Conservation (phyloP, 2,888 invertebrate genomes). For the Thymelicus sylvestris region DNA sequence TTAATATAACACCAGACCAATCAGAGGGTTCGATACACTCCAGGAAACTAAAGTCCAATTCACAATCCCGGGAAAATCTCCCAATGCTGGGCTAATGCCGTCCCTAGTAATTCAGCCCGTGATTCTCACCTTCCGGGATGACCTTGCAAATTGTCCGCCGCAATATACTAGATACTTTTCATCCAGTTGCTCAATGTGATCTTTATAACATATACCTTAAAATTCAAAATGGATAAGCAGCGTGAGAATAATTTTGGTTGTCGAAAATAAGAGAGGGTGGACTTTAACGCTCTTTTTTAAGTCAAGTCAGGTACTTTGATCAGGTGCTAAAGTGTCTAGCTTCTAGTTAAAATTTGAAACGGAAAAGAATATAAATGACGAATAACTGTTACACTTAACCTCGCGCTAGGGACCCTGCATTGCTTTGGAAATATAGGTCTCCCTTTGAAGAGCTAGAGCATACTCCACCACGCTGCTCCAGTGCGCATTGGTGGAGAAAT, state of each 20-base stretch:
- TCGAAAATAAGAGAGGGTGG: slow-evolving; percentile 1
- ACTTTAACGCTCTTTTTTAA: slow-evolving; percentile 11
- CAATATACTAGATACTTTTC: slow-evolving; percentile 44
- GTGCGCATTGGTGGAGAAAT: no score
- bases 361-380: no score
- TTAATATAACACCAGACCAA: slow-evolving; percentile 21
- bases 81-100: slow-evolving; percentile 43
- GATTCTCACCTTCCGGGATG: slow-evolving; percentile 50
- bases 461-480: no score
- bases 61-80: slow-evolving; percentile 41
- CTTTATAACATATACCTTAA: background rate
- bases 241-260: background rate
- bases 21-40: slow-evolving; percentile 29
- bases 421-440: no score
- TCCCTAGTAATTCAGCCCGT: slow-evolving; percentile 50
- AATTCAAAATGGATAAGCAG: background rate
- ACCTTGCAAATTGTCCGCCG: slow-evolving; percentile 53
- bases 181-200: background rate
- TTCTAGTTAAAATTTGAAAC: no score
- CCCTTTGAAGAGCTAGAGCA: no score
- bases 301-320: slow-evolving; percentile 12
- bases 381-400: no score
- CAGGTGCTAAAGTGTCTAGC: no score
- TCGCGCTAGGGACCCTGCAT: no score
- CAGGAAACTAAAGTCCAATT: slow-evolving; percentile 23